A percentile compares a stretch with the other conserved stretches of the same genome.
phyloP scores from a whole-genome alignment of 2,888 invertebrate genomes.

The Platycheirus rosarum region DNA sequence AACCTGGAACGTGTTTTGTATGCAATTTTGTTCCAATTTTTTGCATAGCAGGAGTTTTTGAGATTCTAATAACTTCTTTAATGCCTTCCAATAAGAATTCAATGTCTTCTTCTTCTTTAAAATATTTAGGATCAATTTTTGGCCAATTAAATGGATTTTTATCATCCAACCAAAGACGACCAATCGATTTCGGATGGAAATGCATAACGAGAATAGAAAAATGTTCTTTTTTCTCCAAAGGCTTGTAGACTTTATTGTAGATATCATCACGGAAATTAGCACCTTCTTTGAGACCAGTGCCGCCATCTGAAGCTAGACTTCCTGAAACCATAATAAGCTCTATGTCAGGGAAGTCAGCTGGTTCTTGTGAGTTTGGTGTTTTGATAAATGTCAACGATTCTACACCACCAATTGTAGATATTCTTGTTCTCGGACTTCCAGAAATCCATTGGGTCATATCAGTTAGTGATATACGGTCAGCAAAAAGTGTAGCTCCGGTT shows the following conservation, averaged over 20 bases:
- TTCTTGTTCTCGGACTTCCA: constrained; percentile 82
- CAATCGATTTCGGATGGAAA: constrained; percentile 89
- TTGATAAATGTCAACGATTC: constrained; percentile 88
- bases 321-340: constrained; percentile 87
- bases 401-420: constrained; percentile 85
- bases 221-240: constrained; percentile 84
- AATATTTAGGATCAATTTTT: constrained; percentile 85
- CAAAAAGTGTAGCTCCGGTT: constrained; percentile 77
- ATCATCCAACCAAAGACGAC: constrained; percentile 87
- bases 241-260: constrained; percentile 84
- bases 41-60: constrained; percentile 85
- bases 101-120: constrained; percentile 82
- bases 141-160: constrained; percentile 86
- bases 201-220: constrained; percentile 87
- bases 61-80: constrained; percentile 85
- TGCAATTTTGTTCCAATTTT: constrained; percentile 84
- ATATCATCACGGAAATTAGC: constrained; percentile 85
- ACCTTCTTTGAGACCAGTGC: constrained; percentile 84
- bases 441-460: constrained; percentile 75
- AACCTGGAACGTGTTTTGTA: constrained; percentile 84
- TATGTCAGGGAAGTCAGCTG: constrained; percentile 86
- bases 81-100: constrained; percentile 85
- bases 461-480: constrained; percentile 61
- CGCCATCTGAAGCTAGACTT: constrained; percentile 85
- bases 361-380: constrained; percentile 84